Evolutionary conservation across 2,113 vertebrate genomes (phyloP).

Genomic region (Xenus cinereus): DNA sequence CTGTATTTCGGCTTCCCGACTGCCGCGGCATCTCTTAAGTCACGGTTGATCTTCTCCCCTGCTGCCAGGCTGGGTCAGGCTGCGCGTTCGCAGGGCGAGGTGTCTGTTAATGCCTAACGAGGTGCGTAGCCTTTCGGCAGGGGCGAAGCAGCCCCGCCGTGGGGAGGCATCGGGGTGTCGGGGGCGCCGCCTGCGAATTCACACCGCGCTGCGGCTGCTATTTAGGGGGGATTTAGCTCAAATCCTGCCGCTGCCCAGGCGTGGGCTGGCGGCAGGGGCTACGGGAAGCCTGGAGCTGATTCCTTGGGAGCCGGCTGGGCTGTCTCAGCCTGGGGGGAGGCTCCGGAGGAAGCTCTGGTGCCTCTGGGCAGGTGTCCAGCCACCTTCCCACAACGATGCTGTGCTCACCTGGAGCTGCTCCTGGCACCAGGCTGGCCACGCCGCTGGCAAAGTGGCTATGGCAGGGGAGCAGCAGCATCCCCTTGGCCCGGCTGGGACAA

Average conservation of each 20-base stretch:
- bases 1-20: neutral
- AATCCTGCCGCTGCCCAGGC: neutral
- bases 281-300: neutral
- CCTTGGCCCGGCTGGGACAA: fast-evolving
- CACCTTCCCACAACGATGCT: fast-evolving
- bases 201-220: fast-evolving
- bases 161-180: fast-evolving
- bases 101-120: fast-evolving
- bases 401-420: neutral
- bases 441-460: fast-evolving
- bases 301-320: fast-evolving
- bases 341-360: neutral
- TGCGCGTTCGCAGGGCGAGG: fast-evolving
- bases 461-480: neutral
- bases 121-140: fast-evolving
- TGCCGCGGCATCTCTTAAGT: fast-evolving
- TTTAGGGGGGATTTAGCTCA: fast-evolving
- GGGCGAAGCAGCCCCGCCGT: fast-evolving
- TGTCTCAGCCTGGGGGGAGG: neutral
- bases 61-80: neutral
- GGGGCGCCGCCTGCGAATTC: fast-evolving
- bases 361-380: neutral
- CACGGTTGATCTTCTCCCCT: neutral
- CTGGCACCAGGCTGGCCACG: fast-evolving
- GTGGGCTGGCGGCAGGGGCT: neutral